Evolutionary conservation across 37 sponge, comb jelly and placozoan species (phyloP), one percentile per base, ranked within the genome.

Genomic region (Corticium candelabrum): DNA sequence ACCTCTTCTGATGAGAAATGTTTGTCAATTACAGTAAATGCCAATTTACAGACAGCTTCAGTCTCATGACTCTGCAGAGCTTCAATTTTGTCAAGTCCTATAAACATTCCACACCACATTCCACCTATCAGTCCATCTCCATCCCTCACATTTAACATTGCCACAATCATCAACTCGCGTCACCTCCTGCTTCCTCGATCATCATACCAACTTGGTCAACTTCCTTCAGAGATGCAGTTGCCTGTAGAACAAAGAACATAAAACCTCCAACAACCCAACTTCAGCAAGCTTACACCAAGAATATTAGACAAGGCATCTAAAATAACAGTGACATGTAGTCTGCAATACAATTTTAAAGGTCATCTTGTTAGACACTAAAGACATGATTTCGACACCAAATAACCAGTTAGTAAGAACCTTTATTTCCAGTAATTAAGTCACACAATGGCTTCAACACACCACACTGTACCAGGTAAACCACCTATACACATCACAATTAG

Each of bases 1-100:
- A 79, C 84, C 68, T 84, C 92, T 4, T 86, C 87, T 34, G 88
- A 80, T n/a, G n/a, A 79, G 87, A 95, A 95, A 78, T 80, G 91
- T 37, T 89, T 89, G 80, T 91, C 93, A 38, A 95, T 92, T 77
- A 95, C 84, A 37, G 41, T 41, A 43, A 89, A 84, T 31, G 92
- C 81, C 37, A 86, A 68, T 21, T 85, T 83, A 41, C 88, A 91
- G 36, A 95, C 89, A 7, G 91, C 87, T 30, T 77, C 77, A 81
- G 89, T 89, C 34, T 84, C 80, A 73, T 95, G 96, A 37, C 89
- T 83, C 86, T 95, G 96, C 2, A 95, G 84, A 3, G 75, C 83
- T 76, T 95, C 96, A n/a, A 95, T 86, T 75, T 91, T 91, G 76
- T 95, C 92, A 69, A 95, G 78, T 2, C 96, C 96, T 72, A 29